phyloP scores from a whole-genome alignment of 2,888 invertebrate species.

The Cheilosia grossa region DNA sequence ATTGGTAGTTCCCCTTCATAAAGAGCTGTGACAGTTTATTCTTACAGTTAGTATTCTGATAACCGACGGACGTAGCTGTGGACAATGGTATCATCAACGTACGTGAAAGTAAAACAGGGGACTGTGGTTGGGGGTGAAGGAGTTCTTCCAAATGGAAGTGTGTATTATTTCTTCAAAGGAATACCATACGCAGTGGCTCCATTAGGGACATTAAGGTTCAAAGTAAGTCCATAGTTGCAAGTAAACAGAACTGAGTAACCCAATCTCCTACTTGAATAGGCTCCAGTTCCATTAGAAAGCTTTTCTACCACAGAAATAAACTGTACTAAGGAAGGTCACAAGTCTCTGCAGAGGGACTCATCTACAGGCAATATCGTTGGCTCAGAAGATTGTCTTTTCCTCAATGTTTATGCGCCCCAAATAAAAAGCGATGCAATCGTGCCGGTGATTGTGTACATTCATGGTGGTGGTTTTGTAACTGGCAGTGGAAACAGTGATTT shows the following conservation, averaged over 20 bases:
- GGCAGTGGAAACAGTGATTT: slow-evolving; percentile 79
- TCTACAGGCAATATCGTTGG: slow-evolving; percentile 77
- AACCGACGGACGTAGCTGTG: too few species aligned
- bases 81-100: slow-evolving; percentile 51
- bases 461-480: slow-evolving; percentile 76
- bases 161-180: slow-evolving; percentile 78
- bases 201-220: slow-evolving; percentile 77
- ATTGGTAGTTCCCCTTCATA: too few species aligned
- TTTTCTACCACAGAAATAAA: slow-evolving; percentile 79
- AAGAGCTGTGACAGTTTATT: too few species aligned
- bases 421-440: slow-evolving; percentile 68
- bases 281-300: slow-evolving; percentile 79
- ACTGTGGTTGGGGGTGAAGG: slow-evolving; percentile 83
- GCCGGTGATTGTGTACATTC: slow-evolving; percentile 78
- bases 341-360: slow-evolving; percentile 76
- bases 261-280: slow-evolving; percentile 73
- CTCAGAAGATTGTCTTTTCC: slow-evolving; percentile 79
- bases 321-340: slow-evolving; percentile 79
- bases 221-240: slow-evolving; percentile 39
- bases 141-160: slow-evolving; percentile 81
- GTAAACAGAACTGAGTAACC: neutral
- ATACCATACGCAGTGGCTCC: slow-evolving; percentile 79
- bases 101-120: slow-evolving; percentile 83
- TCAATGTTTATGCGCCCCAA: slow-evolving; percentile 78
- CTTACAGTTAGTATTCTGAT: too few species aligned